Evolutionary conservation across 1,140 invertebrate species (phyloP), one percentile per base, ranked within the genome.

Genomic region (Zeugodacus cucurbitae): DNA sequence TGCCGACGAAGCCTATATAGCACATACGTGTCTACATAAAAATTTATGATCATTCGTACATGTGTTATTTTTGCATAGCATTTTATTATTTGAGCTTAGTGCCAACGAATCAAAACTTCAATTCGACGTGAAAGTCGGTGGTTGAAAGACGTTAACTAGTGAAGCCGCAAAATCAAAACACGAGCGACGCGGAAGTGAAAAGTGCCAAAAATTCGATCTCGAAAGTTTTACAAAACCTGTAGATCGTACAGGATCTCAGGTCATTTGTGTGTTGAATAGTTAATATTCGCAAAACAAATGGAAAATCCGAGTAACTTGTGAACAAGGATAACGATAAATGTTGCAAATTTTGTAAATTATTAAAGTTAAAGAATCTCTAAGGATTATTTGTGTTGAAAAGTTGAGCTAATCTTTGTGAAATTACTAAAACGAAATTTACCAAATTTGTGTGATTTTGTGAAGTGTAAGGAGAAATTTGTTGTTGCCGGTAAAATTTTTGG

Each of bases 131-230:
- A 82, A 78, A 62, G 62, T 78, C 34, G 86, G 54, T 34, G 64
- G 34, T 37, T 74, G 70, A 62, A 87, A 74, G 88, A 88, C 88
- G 88, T 87, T 44, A 82, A 48, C n/a, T 54, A 82, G 22, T 82
- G 32, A 48, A 34, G 20, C 3, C 37, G 62, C 29, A 32, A 32
- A 62, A 29, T 32, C 5, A 67, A 32, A 32, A 14, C 29, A 32
- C n/a, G 29, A 7, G 10, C 6, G 0, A 67, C 58, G 67, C 67
- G 67, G 10, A 37, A 70, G 34, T 48, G 62, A 26, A 64, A 41
- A 70, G 32, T 70, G 32, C 29, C 6, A 29, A 70, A 32, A 20
- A 70, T 20, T 20, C 29, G 22, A 70, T 37, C 20, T 34, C 14
- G 14, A 70, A 34, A 20, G 17, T 1, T 37, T 70, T 59, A 11